Base-by-base conservation (phyloP, 2,113 vertebrate genomes). In the Nycticorax nycticorax region DNA sequence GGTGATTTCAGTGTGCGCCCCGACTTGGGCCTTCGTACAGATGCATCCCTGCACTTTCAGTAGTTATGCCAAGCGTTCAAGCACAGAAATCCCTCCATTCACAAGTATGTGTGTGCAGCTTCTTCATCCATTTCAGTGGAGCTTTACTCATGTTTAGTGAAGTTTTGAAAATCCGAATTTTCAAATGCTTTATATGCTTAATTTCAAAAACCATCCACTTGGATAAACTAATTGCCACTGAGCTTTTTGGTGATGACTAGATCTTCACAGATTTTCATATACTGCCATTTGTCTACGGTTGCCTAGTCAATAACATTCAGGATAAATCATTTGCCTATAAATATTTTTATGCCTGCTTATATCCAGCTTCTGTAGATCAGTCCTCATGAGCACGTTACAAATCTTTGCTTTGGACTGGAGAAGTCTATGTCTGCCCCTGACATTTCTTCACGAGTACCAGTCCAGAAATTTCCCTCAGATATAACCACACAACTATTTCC, bases 1-100 rank as follows among this genome's bases (percentile, higher is more conserved):
- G 33, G 3, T 69, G 3, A 50, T 86, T 88, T 81, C 43, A 20
- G 9, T 32, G 39, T 22, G 8, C 0, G 0, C 8, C 16, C 33
- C 27, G 63, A 74, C 55, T 33, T 74, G 72, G 17, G 33, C 33
- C 60, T 71, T 71, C 20, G 18, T 78, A 45, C 20, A 81, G 39
- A 23, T n/a, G 9, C 28, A 50, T 32, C n/a, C 32, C 28, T 57
- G 17, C 39, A 62, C 23, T 55, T 85, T 37, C 37, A 30, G 60
- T 41, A 45, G 28, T n/a, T 85, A 37, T 23, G 50, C 32, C 50
- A 93, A 69, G 5, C 15, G 32, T 74, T 88, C 55, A 69, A 45
- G 33, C 8, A 62, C 41, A 77, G 74, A 92, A 93, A 80, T 66
- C 12, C 8, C 5, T 67, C 10, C 21, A 39, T 85, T 64, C 57